phyloP scores from a whole-genome alignment of 2,797 vertebrate species.

The Tokudaia muenninki region DNA sequence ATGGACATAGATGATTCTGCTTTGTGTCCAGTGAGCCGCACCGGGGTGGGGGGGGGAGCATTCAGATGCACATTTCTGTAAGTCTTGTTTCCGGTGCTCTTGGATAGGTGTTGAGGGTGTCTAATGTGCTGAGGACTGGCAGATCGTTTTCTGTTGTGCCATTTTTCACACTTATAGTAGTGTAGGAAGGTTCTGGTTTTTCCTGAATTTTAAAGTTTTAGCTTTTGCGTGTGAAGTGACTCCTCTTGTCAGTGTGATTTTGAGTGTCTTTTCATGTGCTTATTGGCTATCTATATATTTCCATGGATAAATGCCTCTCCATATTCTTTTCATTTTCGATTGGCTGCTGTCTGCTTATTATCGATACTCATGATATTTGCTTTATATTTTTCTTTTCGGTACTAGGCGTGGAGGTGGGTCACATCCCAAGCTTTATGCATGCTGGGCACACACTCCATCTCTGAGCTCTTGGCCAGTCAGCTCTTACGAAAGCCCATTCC shows the following conservation, averaged over 20 bases:
- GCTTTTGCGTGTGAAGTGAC: not conserved
- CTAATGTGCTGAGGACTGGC: not conserved
- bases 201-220: rapidly evolving
- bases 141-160: too few relatives aligned
- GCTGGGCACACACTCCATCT: not conserved
- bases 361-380: not conserved
- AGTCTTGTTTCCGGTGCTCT: not conserved
- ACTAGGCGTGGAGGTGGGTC: not conserved
- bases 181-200: not conserved
- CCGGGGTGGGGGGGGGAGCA: rapidly evolving
- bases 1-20: not conserved
- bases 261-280: not conserved
- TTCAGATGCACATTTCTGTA: not conserved
- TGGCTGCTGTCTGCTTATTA: not conserved
- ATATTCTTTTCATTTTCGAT: not conserved
- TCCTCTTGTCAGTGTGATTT: not conserved
- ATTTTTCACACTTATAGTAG: rapidly evolving
- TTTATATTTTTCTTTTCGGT: not conserved
- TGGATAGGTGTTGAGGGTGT: rapidly evolving
- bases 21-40: rapidly evolving
- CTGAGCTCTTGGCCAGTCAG: not conserved
- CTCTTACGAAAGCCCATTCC: not conserved
- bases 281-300: not conserved
- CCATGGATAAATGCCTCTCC: not conserved
- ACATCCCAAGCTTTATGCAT: not conserved